These are phyloP conservation scores for Euleptes europaea DNA, from an alignment of 2,113 vertebrate species.

Conservation along the genomic window DNA sequence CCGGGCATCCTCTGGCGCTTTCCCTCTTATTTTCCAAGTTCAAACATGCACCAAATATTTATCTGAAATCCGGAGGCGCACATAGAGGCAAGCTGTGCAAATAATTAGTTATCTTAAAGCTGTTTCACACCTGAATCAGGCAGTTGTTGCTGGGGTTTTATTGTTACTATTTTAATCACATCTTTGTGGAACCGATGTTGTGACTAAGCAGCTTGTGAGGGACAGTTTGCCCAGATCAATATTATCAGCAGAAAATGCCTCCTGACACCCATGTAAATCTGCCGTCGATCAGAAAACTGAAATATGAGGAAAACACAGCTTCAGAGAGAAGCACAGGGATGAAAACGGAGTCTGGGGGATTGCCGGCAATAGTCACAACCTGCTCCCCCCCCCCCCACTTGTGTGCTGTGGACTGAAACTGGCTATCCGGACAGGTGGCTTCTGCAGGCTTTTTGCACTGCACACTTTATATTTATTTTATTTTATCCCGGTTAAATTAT, in stretches of 20 bases:
- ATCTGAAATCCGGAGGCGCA: conserved; percentile 33
- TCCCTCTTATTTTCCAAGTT: conserved; percentile 10
- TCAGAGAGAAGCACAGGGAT: background rate
- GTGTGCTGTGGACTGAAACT: background rate
- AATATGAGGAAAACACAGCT: fast-evolving
- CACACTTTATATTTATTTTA: too few relatives aligned
- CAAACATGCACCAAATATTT: conserved; percentile 52
- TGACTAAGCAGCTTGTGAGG: background rate
- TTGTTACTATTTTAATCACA: conserved; percentile 30
- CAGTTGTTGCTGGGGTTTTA: background rate
- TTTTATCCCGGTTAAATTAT: too few relatives aligned
- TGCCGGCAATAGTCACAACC: background rate
- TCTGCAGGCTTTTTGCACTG: background rate
- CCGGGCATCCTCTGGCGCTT: conserved; percentile 27
- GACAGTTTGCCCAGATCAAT: background rate
- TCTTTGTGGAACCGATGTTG: background rate
- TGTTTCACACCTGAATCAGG: conserved; percentile 13
- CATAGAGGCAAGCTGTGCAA: conserved; percentile 55
- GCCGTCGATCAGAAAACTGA: fast-evolving
- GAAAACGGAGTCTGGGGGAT: background rate
- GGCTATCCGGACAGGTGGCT: background rate
- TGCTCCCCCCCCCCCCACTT: background rate
- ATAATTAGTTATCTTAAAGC: conserved; percentile 48
- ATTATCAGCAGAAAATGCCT: background rate
- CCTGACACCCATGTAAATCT: fast-evolving